phyloP scores from a whole-genome alignment of 2,113 vertebrate genomes.

The Ameiurus melas region DNA sequence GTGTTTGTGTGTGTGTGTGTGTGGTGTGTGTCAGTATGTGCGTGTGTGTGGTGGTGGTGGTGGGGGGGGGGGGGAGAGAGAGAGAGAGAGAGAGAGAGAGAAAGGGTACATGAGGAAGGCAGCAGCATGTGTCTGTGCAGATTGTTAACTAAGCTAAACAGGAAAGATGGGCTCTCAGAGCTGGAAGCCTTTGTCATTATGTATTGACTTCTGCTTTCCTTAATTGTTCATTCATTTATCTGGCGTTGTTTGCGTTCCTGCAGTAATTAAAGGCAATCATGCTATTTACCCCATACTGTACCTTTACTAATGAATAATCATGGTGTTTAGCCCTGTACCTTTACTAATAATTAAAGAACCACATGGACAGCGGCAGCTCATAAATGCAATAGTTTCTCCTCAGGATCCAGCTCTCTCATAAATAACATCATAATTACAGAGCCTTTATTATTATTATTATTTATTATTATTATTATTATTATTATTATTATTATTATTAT shows the following conservation, averaged over 20 bases:
- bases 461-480: no score
- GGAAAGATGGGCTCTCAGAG: conserved; percentile 58
- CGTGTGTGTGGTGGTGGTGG: no score
- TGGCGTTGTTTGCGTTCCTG: conserved; percentile 49
- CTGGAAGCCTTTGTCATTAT: conserved; percentile 53
- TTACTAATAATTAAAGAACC: conserved; percentile 45
- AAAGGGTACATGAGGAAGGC: conserved; percentile 48
- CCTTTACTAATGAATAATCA: conserved; percentile 53
- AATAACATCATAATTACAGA: background rate
- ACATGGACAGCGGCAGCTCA: conserved; percentile 6
- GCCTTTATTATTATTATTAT: background rate
- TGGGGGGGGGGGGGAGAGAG: conserved; percentile 3
- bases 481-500: no score
- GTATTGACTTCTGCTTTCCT: conserved; percentile 53
- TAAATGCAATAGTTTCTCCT: conserved; percentile 27
- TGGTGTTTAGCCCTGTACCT: conserved; percentile 44
- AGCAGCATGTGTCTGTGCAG: conserved; percentile 67
- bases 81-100: conserved; percentile 46
- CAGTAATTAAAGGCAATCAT: conserved; percentile 57
- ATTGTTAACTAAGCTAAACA: conserved; percentile 69
- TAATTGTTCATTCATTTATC: conserved; percentile 61
- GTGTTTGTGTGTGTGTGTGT: conserved; percentile 52
- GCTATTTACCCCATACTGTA: conserved; percentile 52
- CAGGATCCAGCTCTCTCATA: background rate
- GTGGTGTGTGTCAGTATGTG: no score